phyloP scores from a whole-genome alignment of 2,797 vertebrate genomes.

The Selene dorsalis region DNA sequence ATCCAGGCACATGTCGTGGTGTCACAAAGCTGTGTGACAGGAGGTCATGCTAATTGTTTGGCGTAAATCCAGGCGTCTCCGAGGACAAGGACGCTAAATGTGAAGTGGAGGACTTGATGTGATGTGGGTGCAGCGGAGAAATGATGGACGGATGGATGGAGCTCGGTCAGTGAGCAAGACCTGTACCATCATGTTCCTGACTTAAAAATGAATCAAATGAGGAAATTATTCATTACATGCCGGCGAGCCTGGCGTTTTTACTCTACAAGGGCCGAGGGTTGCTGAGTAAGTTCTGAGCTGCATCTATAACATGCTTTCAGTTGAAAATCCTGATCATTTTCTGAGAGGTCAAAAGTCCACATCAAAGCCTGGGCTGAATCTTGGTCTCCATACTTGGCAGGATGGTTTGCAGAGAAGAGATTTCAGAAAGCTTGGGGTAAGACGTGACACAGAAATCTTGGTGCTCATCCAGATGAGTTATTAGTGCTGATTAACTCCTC shows the following conservation, averaged over 20 bases:
- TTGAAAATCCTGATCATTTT: conserved; percentile 18
- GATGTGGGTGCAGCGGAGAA: conserved; percentile 44
- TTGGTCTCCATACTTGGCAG: conserved; percentile 30
- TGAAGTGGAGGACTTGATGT: conserved; percentile 25
- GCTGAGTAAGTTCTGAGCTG: background rate
- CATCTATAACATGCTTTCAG: background rate
- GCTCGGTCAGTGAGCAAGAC: conserved; percentile 31
- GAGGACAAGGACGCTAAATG: conserved; percentile 24
- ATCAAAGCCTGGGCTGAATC: conserved; percentile 30
- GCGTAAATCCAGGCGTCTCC: conserved; percentile 9
- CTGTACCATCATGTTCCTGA: conserved; percentile 44
- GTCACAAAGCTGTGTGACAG: no score
- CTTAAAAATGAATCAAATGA: conserved; percentile 57
- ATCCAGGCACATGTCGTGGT: no score
- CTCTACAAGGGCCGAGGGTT: background rate
- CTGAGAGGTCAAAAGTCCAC: conserved; percentile 27
- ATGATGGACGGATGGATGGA: conserved; percentile 55
- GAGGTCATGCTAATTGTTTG: background rate
- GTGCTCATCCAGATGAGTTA: conserved; percentile 66
- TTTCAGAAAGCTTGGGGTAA: conserved; percentile 40
- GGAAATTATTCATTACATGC: conserved; percentile 45
- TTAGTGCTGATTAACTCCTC: conserved; percentile 54
- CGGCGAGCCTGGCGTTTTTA: conserved; percentile 19
- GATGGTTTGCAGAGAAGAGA: conserved; percentile 21
- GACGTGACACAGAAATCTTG: conserved; percentile 62